A percentile compares a stretch with the other conserved stretches of the same genome.
These are phyloP conservation scores for Pogona vitticeps DNA, from an alignment of 2,113 vertebrate species.

Conservation along the genomic window DNA sequence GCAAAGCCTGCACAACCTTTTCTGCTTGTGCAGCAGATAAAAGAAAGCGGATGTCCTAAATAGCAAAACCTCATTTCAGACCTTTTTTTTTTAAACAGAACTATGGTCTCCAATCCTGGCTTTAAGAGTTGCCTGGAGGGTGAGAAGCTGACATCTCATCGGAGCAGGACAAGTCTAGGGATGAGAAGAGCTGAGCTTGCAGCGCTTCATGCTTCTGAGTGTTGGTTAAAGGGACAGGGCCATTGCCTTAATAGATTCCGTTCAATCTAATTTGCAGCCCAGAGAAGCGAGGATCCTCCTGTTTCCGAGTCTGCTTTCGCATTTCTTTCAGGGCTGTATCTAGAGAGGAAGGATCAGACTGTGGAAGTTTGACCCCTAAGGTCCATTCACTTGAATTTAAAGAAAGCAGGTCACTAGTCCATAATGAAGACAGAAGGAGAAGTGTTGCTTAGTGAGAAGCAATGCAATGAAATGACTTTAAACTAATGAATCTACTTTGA, in stretches of 20 bases:
- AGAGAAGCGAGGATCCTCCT: not conserved
- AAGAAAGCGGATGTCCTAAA: not conserved
- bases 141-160: too few species aligned
- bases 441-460: not conserved
- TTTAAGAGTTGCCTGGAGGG: too few species aligned
- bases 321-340: not conserved
- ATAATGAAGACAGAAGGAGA: not conserved
- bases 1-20: not conserved
- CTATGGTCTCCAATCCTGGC: not conserved
- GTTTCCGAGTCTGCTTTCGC: not conserved
- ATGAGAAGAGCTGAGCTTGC: too few species aligned
- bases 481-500: not conserved
- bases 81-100: not conserved
- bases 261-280: not conserved
- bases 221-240: not conserved
- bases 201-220: too few species aligned
- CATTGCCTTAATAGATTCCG: not conserved
- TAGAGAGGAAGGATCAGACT: not conserved
- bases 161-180: not conserved
- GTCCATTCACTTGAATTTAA: too few species aligned
- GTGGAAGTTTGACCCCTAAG: not conserved
- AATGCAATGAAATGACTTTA: not conserved
- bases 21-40: not conserved
- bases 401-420: too few species aligned
- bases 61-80: not conserved